A percentile compares a stretch with the other conserved stretches of the same genome.
These are phyloP conservation scores for Archilochus colubris DNA, from an alignment of 2,113 vertebrate genomes.

Conservation along the genomic window DNA sequence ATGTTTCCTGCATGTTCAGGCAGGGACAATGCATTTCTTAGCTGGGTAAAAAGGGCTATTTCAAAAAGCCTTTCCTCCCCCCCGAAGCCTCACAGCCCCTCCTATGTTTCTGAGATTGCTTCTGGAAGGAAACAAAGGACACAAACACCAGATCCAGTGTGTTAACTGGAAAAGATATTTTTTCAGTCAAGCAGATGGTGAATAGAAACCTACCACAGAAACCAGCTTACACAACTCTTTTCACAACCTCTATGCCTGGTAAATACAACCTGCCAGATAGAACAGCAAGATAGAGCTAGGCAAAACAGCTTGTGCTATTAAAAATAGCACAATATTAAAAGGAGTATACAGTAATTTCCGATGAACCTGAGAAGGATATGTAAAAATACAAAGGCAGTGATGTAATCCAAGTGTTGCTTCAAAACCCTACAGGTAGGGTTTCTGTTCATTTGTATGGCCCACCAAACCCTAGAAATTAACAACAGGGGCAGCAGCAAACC, in stretches of 20 bases:
- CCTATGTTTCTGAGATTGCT: constrained; percentile 39
- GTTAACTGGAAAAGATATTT: constrained; percentile 42
- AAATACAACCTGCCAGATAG: constrained; percentile 37
- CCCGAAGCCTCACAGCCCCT: background rate
- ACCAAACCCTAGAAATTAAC: background rate
- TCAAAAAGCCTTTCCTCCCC: background rate
- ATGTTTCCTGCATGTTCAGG: background rate
- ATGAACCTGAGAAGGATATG: background rate
- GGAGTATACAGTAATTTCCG: background rate
- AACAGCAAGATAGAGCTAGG: constrained; percentile 16
- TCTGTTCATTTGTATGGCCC: background rate
- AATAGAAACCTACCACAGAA: constrained; percentile 37
- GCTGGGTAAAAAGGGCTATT: constrained; percentile 1
- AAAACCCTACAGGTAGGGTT: constrained; percentile 4
- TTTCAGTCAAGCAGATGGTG: constrained; percentile 49
- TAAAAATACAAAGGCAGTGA: constrained; percentile 56
- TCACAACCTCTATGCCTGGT: constrained; percentile 15
- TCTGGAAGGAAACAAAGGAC: constrained; percentile 54
- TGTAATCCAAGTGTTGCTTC: constrained; percentile 45
- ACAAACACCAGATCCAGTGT: constrained; percentile 40
- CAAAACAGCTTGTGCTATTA: constrained; percentile 40
- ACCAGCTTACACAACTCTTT: constrained; percentile 24
- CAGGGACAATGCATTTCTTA: background rate
- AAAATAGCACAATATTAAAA: background rate
- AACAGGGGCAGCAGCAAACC: background rate